phyloP scores from a whole-genome alignment of 2,888 invertebrate genomes.

The Caenorhabditis sp. region DNA sequence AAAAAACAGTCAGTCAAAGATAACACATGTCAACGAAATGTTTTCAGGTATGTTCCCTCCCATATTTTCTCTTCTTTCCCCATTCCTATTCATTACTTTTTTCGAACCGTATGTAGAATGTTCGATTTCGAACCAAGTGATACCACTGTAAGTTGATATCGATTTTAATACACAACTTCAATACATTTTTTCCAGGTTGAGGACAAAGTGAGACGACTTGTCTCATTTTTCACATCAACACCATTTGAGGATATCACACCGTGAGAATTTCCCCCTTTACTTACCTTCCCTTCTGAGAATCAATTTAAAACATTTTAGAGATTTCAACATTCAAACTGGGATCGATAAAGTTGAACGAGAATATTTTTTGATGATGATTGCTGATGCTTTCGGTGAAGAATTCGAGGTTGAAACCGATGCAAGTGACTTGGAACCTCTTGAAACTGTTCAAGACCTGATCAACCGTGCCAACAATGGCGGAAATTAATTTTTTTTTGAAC shows the following conservation, averaged over 20 bases:
- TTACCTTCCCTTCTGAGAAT: background rate
- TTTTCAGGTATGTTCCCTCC: background rate
- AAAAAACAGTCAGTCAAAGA: too few species aligned
- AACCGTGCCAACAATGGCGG: background rate
- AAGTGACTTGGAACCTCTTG: background rate
- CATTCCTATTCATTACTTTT: too few species aligned
- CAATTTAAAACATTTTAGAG: background rate
- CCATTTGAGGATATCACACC: background rate
- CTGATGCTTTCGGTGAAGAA: background rate
- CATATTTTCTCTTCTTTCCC: too few species aligned
- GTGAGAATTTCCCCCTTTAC: background rate
- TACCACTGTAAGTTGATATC: background rate
- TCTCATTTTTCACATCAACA: background rate
- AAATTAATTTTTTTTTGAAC: too few species aligned
- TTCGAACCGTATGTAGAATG: too few species aligned
- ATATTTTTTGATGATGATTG: background rate
- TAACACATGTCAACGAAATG: background rate
- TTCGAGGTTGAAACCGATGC: background rate
- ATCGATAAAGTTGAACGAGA: background rate
- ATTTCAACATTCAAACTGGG: background rate
- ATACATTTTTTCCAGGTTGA: too few species aligned
- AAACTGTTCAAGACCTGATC: background rate
- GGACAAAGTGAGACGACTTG: background rate
- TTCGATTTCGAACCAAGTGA: background rate
- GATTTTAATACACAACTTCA: background rate